Evolutionary conservation across 2,113 vertebrate species (phyloP).

Genomic region (Amia ocellicauda): DNA sequence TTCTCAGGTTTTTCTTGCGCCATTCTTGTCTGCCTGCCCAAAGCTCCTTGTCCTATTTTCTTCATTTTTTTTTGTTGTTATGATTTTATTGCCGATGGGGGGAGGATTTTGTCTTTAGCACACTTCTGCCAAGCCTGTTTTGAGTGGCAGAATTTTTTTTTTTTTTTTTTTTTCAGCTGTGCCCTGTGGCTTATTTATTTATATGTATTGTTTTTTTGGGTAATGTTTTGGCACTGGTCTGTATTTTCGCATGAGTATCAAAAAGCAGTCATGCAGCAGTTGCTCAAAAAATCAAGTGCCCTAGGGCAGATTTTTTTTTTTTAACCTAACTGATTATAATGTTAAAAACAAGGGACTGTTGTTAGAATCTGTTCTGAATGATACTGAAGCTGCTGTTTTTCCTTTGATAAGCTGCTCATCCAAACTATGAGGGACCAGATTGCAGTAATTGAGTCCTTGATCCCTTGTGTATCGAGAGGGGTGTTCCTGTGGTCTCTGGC

Average conservation of each 20-base stretch:
- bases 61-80: conserved; percentile 13
- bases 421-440: no score
- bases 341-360: conserved; percentile 2
- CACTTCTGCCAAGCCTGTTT: no score
- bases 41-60: neutral
- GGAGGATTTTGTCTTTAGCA: no score
- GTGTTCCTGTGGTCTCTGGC: no score
- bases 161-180: no score
- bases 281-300: conserved; percentile 3
- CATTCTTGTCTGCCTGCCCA: neutral
- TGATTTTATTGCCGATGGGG: no score
- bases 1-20: no score
- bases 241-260: neutral
- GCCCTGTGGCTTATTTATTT: no score
- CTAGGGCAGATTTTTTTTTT: conserved; percentile 19
- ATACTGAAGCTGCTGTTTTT: conserved; percentile 29
- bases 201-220: no score
- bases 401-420: conserved; percentile 34
- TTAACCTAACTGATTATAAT: conserved; percentile 8
- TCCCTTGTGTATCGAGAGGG: no score
- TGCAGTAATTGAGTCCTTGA: no score
- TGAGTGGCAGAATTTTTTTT: no score
- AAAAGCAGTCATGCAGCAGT: conserved; percentile 1
- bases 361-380: conserved; percentile 14
- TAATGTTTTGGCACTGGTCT: conserved; percentile 24